Conservation (phyloP, 2,113 vertebrate species). For the Dromas ardeola region DNA sequence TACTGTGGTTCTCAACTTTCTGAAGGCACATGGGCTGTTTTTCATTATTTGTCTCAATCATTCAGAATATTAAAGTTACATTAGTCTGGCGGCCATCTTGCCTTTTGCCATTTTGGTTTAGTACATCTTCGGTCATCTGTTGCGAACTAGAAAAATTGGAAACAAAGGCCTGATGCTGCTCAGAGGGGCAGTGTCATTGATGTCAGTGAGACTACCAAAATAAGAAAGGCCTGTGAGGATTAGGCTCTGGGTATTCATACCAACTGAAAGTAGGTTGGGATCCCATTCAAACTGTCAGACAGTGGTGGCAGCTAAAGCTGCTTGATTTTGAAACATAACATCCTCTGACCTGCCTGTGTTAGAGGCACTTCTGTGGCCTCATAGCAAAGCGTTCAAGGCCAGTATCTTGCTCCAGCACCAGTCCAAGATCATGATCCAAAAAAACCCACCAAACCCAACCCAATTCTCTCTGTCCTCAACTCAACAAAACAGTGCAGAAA, state of each 20-base stretch:
- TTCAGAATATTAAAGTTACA: neutral
- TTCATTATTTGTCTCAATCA: neutral
- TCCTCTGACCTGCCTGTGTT: neutral
- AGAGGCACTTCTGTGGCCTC: neutral
- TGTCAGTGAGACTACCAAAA: neutral
- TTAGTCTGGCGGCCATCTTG: neutral
- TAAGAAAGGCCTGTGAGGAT: neutral
- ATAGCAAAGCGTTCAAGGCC: neutral
- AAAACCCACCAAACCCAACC: neutral
- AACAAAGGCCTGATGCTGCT: neutral
- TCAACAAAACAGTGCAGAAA: neutral
- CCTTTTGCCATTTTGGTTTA: conserved; percentile 29
- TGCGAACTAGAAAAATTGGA: neutral
- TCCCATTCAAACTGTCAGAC: neutral
- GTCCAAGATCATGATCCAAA: neutral
- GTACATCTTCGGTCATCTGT: neutral
- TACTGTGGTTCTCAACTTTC: neutral
- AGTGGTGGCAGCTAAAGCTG: neutral
- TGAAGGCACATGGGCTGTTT: neutral
- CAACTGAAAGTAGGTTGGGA: neutral
- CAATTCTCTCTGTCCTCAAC: neutral
- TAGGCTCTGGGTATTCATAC: neutral
- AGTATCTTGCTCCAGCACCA: neutral
- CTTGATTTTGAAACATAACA: neutral
- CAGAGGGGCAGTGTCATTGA: neutral